Base-by-base conservation (phyloP, 2,888 invertebrate genomes). In the Coleophora deauratella region DNA sequence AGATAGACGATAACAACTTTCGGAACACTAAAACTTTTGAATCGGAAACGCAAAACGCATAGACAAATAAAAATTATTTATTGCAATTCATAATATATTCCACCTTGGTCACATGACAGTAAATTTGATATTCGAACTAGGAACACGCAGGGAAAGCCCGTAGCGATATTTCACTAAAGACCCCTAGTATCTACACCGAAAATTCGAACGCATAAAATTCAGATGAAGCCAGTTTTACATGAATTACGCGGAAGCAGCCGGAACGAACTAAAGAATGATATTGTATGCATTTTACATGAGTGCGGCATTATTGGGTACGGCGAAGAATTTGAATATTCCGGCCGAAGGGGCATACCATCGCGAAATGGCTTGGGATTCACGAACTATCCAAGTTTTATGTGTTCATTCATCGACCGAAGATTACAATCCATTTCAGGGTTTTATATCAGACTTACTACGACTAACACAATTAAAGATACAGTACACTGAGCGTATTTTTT, bases 211-310 rank as follows among this genome's bases (percentile, higher is more conserved):
- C 63, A 81, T 80, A 80, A 80, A 79, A 79, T 76, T 81, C 75
- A 70, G 72, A 81, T 81, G 74, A 74, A 67, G 72, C 69, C 72
- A 78, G 70, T 78, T 79, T 72, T 73, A 75, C 70, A 77, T 84
- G 81, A 84, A 80, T 84, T 80, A 84, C 74, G 68, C 51, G 66
- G 51, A 66, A 71, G 70, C 68, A 77, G 69, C 74, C 66, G 66
- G 75, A 74, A 77, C 72, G 72, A 70, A 73, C 74, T 76, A 77
- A 82, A 79, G 75, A 78, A 82, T 80, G 77, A 79, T 81, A 82
- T 79, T 82, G 79, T 78, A 79, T 84, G 82, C 80, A 84, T 81
- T 82, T 82, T 82, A 73, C 78, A 82, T 81, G 81, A 77, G 76
- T 69, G 62, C 56, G 66, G 70, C 74, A 80, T 82, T 80, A 84